Evolutionary conservation across 2,113 vertebrate genomes (phyloP).

Genomic region (Platysternon megacephalum): DNA sequence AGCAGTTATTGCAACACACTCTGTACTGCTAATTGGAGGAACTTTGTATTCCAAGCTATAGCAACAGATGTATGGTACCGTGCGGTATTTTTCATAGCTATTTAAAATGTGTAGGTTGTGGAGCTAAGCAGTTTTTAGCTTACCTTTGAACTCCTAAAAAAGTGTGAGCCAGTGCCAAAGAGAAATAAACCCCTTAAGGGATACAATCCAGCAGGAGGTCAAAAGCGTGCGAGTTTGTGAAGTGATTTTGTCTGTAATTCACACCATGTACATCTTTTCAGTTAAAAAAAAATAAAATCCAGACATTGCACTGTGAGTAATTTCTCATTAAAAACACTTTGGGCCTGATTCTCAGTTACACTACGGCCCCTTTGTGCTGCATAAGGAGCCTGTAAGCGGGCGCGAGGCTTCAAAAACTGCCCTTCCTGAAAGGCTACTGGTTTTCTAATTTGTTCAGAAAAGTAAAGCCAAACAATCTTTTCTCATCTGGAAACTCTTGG

Average conservation of each 20-base stretch:
- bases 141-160: constrained; percentile 69
- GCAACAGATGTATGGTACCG: neutral
- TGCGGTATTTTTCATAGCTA: constrained; percentile 46
- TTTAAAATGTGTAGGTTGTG: constrained; percentile 75
- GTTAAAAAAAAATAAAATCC: constrained; percentile 53
- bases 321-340: constrained; percentile 64
- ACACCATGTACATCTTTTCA: constrained; percentile 64
- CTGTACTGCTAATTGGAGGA: neutral
- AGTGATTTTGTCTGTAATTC: constrained; percentile 74
- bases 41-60: neutral
- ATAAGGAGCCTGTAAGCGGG: neutral
- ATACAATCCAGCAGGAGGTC: constrained; percentile 63
- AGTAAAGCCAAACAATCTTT: neutral
- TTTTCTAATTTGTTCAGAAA: rapidly evolving
- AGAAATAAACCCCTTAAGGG: constrained; percentile 52
- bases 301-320: constrained; percentile 66
- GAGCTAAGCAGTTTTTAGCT: constrained; percentile 73
- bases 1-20: constrained; percentile 14
- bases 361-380: neutral
- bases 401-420: neutral
- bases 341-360: constrained; percentile 8
- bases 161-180: neutral
- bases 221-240: constrained; percentile 66
- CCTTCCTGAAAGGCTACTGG: neutral
- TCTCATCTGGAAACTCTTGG: neutral